These are phyloP conservation scores for Alectura lathami DNA, from an alignment of 2,113 vertebrate species.

Conservation along the genomic window DNA sequence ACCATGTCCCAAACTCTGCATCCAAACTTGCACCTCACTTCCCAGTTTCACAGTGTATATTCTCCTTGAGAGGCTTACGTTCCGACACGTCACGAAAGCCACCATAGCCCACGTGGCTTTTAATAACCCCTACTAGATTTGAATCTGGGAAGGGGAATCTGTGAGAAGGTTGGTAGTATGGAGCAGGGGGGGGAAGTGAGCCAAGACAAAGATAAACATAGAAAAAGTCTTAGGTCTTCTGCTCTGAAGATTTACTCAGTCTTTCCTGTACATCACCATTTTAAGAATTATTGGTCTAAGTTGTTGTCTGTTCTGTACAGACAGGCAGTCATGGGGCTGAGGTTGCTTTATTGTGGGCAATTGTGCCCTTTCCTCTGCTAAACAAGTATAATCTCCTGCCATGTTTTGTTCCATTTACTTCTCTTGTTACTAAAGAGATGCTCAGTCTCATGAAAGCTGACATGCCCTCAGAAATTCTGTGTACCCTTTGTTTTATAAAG, in stretches of 20 bases:
- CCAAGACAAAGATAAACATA: background rate
- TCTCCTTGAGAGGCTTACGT: background rate
- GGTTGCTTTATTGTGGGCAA: background rate
- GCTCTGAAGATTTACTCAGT: background rate
- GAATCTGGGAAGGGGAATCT: background rate
- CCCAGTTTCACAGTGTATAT: background rate
- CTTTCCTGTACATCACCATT: background rate
- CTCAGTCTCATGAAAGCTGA: background rate
- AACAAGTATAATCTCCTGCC: background rate
- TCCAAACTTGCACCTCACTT: background rate
- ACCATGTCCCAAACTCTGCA: background rate
- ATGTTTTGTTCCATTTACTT: background rate
- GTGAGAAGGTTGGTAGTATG: background rate
- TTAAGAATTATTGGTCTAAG: background rate
- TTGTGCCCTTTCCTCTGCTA: background rate
- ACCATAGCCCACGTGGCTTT: fast-evolving
- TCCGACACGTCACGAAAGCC: background rate
- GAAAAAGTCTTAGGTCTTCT: background rate
- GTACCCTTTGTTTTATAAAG: background rate
- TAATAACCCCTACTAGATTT: background rate
- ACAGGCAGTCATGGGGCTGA: background rate
- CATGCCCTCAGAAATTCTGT: background rate
- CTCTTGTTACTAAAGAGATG: background rate
- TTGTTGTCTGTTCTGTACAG: background rate
- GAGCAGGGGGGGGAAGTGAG: background rate